These are phyloP conservation scores for Stomorhina lunata DNA, from an alignment of 2,888 invertebrate genomes.

Conservation along the genomic window DNA sequence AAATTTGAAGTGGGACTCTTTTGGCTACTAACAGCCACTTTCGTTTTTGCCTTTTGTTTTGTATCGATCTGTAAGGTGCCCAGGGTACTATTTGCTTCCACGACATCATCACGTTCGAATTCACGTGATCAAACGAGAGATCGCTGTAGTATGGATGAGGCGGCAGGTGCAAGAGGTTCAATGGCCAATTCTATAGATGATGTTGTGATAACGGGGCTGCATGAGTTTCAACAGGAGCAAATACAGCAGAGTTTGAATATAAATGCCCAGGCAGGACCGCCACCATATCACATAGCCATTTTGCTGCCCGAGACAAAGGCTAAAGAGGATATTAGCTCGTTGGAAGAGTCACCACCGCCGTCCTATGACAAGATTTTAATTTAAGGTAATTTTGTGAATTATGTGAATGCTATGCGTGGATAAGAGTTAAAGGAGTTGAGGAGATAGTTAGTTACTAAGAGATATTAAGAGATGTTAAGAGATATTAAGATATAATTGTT, in stretches of 20 bases:
- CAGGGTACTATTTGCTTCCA: conserved; percentile 75
- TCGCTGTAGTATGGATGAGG: conserved; percentile 67
- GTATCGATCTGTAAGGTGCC: conserved; percentile 83
- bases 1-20: conserved; percentile 84
- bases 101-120: conserved; percentile 65
- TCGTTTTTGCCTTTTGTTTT: conserved; percentile 84
- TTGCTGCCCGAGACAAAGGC: conserved; percentile 83
- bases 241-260: conserved; percentile 59
- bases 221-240: conserved; percentile 62
- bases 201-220: conserved; percentile 65
- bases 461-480: no score
- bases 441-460: no score
- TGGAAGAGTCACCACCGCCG: conserved; percentile 84
- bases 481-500: no score
- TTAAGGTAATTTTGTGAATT: no score
- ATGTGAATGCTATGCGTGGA: no score
- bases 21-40: conserved; percentile 83
- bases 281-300: conserved; percentile 92
- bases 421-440: no score
- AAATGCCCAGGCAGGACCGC: conserved; percentile 81
- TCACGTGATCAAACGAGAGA: conserved; percentile 66
- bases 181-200: conserved; percentile 68
- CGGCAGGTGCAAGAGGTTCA: conserved; percentile 29
- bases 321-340: conserved; percentile 67
- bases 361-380: conserved; percentile 88